phyloP scores from a whole-genome alignment of 1,140 invertebrate genomes.

The Nebria ingens region DNA sequence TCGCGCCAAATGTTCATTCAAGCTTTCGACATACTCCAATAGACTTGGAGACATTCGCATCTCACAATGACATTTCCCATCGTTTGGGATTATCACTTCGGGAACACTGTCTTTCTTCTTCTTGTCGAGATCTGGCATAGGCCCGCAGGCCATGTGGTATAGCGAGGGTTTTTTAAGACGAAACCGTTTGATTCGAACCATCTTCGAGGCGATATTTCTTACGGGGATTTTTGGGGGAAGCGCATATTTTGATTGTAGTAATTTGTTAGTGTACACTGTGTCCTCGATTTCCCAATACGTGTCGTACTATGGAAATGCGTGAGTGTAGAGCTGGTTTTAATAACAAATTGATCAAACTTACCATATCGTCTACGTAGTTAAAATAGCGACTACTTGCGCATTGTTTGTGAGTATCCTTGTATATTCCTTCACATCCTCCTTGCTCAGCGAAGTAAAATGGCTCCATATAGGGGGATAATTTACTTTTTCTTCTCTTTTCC shows the following conservation, averaged over 20 bases:
- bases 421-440: constrained; percentile 22
- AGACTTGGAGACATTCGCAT: no score
- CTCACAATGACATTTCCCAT: no score
- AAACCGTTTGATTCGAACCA: background rate
- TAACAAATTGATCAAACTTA: background rate
- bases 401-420: constrained; percentile 24
- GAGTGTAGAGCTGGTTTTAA: background rate
- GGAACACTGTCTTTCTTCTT: no score
- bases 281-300: background rate
- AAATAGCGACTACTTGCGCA: constrained; percentile 28
- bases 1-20: no score
- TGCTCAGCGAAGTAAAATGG: constrained; percentile 21
- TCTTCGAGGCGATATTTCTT: background rate
- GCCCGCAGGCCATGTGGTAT: no score
- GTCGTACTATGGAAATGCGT: background rate
- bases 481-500: background rate
- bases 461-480: constrained; percentile 23
- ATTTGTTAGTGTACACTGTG: background rate
- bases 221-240: background rate
- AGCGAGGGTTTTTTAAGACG: background rate
- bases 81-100: no score
- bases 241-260: background rate
- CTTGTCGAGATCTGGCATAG: no score
- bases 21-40: no score
- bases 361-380: constrained; percentile 23